Evolutionary conservation across 2,888 invertebrate genomes (phyloP), one percentile per base, ranked within the genome.

Genomic region (Mimachlamys varia): DNA sequence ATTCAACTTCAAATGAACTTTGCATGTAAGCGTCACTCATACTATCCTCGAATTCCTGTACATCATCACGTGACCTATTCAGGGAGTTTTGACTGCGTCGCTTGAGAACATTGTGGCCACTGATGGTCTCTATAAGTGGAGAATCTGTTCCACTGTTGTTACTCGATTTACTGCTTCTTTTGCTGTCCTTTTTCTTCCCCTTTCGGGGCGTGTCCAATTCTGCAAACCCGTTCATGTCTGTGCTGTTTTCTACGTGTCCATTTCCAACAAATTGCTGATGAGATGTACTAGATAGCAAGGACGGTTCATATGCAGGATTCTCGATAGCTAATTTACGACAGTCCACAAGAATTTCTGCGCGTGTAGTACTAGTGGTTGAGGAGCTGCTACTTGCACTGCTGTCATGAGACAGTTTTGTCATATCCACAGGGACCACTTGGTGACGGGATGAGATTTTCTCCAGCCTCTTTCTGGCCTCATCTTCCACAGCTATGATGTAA

Each of bases 401-500:
- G 13, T 91, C 91, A 17, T 38, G 89, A 49, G 93, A 92, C 49
- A 98, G 97, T 97, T 98, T 98, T 96, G 98, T 98, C 98, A 99
- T 98, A 97, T 99, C 98, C 97, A 98, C 98, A 92, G 99, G 99
- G 95, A 98, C 98, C 97, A 99, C 98, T 95, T 98, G 98, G 97
- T 98, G 98, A 97, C 99, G 98, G 94, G 98, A 98, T 93, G 99
- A 98, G 96, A 99, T 98, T 96, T 98, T 98, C 97, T 99, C 98
- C 97, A 99, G 97, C 96, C 99, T 98, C 97, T 99, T 98, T 95
- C 98, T 97, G 87, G 97, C 98, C 97, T 98, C 98, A 97, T 99
- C 98, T 97, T 99, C 99, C 97, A 99, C 99, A 94, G 99, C 99
- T 97, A 99, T 99, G 97, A 99, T 99, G 97, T 99, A 99, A 94